Base-by-base conservation (phyloP, 64 coral and sea anemone species). In the Porites lutea region DNA sequence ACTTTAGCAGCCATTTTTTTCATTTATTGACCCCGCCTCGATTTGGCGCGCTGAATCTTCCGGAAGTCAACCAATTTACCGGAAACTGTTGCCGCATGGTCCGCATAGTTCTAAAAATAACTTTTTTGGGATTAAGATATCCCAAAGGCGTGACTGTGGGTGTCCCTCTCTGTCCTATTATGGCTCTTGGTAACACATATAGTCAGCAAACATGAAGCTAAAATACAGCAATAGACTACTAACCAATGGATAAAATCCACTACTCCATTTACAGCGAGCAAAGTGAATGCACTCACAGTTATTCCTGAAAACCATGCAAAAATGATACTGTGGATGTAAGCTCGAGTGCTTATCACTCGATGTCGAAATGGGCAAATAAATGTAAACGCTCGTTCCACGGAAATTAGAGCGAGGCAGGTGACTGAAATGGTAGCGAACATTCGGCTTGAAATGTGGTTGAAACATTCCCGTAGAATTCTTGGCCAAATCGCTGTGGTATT, bases 351-450 rank as follows among this genome's bases (percentile, higher is more conserved):
- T 69, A 65, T 72, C 4, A 71, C 68, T 43, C 89, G 89, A 91
- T 91, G 78, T 55, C 89, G 89, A 37, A 91, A 55, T 6, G 89
- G 89, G 75, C 78, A 91, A 27, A 91, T 66, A 23, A 79, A 82
- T 58, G 89, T 78, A 62, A 44, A 68, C 65, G 79, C 69, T 43
- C 89, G 89, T 66, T 91, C 78, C 1, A 91, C 53, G 6, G 78
- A 91, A 22, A 91, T 91, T 27, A 70, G 54, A 15, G 52, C 65
- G 0, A 91, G 78, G 53, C 45, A 71, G 49, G 72, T 49, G 14
- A 91, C 68, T 4, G 88, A 89, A 12, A 67, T 74, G 11, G 68
- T 37, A 14, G 75, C 75, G 55, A 78, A 53, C 51, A n/a, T 20
- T 57, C n/a, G n/a, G 48, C 16, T 55, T 78, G 75, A 52, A 78